A percentile compares a stretch with the other conserved stretches of the same genome.
Conservation (phyloP, 2,113 vertebrate genomes). For the Python bivittatus region DNA sequence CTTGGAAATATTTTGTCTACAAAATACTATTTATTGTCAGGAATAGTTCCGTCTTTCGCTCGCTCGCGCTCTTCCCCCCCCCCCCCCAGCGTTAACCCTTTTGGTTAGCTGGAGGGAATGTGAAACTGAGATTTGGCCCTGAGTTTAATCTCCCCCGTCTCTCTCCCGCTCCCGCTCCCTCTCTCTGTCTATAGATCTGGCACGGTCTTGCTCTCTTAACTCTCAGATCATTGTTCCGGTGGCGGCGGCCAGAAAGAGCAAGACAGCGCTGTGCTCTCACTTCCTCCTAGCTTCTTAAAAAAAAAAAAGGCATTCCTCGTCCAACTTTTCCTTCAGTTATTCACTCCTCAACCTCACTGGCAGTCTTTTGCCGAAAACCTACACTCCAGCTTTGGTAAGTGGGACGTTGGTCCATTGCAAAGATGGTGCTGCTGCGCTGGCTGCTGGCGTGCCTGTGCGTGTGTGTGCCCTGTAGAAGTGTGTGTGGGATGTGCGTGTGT, state of each 20-base stretch:
- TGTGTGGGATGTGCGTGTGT: neutral
- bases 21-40: constrained; percentile 64
- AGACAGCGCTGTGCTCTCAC: constrained; percentile 64
- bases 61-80: neutral
- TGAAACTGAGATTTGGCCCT: constrained; percentile 66
- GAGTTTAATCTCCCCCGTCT: constrained; percentile 9
- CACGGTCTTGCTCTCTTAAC: constrained; percentile 65
- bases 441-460: constrained; percentile 48
- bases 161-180: constrained; percentile 26
- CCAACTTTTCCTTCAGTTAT: constrained; percentile 66
- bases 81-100: constrained; percentile 63
- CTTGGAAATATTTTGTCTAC: constrained; percentile 53
- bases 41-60: neutral
- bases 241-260: constrained; percentile 56
- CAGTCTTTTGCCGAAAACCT: constrained; percentile 70
- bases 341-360: constrained; percentile 68
- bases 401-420: constrained; percentile 62
- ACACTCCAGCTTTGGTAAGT: constrained; percentile 76
- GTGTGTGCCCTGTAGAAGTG: neutral
- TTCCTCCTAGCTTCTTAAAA: constrained; percentile 59
- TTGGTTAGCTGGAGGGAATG: constrained; percentile 54
- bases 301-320: constrained; percentile 29
- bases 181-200: constrained; percentile 53
- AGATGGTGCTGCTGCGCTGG: constrained; percentile 52
- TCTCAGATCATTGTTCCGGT: constrained; percentile 70